Percentiles rank a stretch among this genome's conserved stretches.
These are phyloP conservation scores for Chlorocebus sabaeus DNA, from an alignment of 2,113 vertebrate species.

Conservation along the genomic window DNA sequence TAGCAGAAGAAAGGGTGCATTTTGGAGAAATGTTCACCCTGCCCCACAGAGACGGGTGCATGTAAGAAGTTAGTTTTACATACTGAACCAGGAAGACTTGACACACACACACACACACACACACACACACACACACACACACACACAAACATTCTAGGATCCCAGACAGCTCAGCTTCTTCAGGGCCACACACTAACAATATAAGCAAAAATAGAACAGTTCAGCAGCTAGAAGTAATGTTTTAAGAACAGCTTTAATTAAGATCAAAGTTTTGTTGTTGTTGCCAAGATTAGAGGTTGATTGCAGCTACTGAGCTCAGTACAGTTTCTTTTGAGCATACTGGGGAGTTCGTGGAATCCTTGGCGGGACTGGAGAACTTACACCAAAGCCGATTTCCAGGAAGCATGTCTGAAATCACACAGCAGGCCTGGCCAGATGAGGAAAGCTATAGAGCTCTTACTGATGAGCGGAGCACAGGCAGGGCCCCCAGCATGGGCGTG, in stretches of 20 bases:
- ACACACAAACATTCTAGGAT: too few species aligned
- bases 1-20: not conserved
- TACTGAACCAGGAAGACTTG: not conserved
- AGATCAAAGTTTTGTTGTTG: not conserved
- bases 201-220: not conserved
- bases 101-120: too few species aligned
- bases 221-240: not conserved
- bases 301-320: not conserved
- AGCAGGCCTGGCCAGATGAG: not conserved
- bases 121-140: not conserved
- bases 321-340: not conserved
- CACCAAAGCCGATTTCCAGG: rapidly evolving
- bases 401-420: rapidly evolving
- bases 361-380: not conserved
- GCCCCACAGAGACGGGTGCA: not conserved
- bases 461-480: not conserved
- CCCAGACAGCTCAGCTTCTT: not conserved
- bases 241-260: not conserved
- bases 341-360: not conserved
- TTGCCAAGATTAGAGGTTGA: not conserved
- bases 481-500: too few species aligned
- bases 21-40: not conserved
- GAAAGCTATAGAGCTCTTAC: rapidly evolving
- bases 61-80: not conserved
- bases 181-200: not conserved